These are phyloP conservation scores for Brachionus rotundiformis DNA, from an alignment of 1,140 invertebrate genomes.

Conservation along the genomic window DNA sequence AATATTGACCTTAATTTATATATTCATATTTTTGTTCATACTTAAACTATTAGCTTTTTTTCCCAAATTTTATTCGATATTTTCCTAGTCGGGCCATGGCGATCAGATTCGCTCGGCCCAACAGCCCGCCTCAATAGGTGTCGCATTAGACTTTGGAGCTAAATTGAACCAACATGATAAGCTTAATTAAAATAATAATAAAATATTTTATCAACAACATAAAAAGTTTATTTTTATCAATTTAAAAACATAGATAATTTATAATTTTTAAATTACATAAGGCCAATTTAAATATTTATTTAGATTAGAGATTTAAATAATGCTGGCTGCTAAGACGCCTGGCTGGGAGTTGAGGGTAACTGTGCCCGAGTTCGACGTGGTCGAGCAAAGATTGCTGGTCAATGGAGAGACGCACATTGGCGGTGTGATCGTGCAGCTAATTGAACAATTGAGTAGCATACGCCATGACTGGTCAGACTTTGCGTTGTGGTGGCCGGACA, in stretches of 20 bases:
- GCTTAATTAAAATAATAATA: not conserved
- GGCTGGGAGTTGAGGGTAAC: constrained; percentile 33
- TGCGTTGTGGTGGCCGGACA: constrained; percentile 95
- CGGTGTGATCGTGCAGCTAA: constrained; percentile 94
- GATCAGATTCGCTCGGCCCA: not conserved
- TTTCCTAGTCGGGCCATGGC: not conserved
- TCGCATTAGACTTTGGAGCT: no score
- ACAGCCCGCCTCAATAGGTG: not conserved
- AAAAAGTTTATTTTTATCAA: not conserved
- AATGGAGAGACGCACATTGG: constrained; percentile 97
- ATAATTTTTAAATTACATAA: no score
- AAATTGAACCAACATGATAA: not conserved
- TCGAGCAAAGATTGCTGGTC: constrained; percentile 85
- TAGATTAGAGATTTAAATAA: constrained; percentile 4
- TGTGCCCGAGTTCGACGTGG: constrained; percentile 65
- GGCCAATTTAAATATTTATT: no score
- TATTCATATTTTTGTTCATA: constrained; percentile 10
- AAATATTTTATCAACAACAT: not conserved
- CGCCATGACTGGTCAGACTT: constrained; percentile 98
- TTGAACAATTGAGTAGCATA: constrained; percentile 76
- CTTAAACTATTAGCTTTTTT: constrained; percentile 50
- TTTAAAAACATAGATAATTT: no score
- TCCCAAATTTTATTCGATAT: constrained; percentile 8
- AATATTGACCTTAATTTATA: constrained; percentile 45
- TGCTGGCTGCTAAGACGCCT: not conserved